phyloP scores from a whole-genome alignment of 2,113 vertebrate genomes.

The Alligator sinensis region DNA sequence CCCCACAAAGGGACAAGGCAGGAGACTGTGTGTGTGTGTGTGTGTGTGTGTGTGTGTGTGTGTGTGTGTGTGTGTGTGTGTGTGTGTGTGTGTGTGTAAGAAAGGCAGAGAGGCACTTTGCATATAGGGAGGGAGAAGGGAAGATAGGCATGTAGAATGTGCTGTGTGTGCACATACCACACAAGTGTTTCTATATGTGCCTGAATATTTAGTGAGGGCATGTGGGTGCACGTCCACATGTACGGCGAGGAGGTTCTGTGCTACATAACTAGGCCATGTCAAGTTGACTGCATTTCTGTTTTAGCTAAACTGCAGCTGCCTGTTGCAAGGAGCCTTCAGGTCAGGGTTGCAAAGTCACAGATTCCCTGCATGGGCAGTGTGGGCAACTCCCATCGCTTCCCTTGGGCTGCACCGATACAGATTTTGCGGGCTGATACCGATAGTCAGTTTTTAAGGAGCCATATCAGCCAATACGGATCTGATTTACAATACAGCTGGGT shows the following conservation, averaged over 20 bases:
- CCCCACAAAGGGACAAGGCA: background rate
- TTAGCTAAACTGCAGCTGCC: background rate
- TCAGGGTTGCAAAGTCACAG: background rate
- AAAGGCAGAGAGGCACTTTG: too few relatives aligned
- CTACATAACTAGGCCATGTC: background rate
- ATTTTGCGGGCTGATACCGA: too few relatives aligned
- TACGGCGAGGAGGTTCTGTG: too few relatives aligned
- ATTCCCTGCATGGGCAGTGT: background rate
- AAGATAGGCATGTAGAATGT: too few relatives aligned
- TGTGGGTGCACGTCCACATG: fast-evolving
- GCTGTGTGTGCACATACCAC: too few relatives aligned
- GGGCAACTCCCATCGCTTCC: background rate
- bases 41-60: background rate
- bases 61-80: fast-evolving
- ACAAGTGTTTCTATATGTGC: too few relatives aligned
- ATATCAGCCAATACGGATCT: too few relatives aligned
- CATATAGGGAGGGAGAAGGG: background rate
- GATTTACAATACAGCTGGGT: too few relatives aligned
- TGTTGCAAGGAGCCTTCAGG: background rate
- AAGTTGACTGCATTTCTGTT: background rate
- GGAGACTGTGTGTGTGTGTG: background rate
- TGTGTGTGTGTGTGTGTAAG: too few relatives aligned
- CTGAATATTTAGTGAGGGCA: too few relatives aligned
- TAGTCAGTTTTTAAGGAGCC: too few relatives aligned
- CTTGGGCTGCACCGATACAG: too few relatives aligned